Evolutionary conservation across 2,113 vertebrate species (phyloP), one percentile per base, ranked within the genome.

Genomic region (Oncorhynchus kisutch): DNA sequence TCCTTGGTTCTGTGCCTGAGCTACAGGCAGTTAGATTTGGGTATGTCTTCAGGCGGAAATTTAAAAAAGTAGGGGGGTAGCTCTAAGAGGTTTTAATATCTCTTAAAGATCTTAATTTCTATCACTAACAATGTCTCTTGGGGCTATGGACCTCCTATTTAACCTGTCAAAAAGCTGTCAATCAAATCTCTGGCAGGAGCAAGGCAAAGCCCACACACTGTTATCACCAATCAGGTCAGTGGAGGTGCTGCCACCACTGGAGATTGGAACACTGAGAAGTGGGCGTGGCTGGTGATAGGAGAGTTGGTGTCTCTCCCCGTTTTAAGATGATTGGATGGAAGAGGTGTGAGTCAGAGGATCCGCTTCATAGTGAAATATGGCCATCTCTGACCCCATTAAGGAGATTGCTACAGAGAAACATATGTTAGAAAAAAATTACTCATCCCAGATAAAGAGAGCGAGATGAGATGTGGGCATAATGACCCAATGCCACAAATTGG

Each of bases 101-200:
- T 29, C 70, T 34, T n/a, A 29, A 49, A 64, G 27, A 73, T 64
- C 57, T 45, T 14, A 60, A 64, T 57, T 62, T 57, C 5, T 51
- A 27, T 14, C 6, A 22, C 71, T 34, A 24, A 64, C 31, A 39
- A 22, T n/a, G 27, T 45, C 25, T n/a, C 29, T 25, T 18, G 31
- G 34, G 34, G 34, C 8, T 39, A 39, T 39, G 34, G 34, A 16
- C 31, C 18, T 60, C 18, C 25, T 60, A 72, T 31, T 14, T 12
- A 16, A 14, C 12, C 3, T 24, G 72, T 48, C 72, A 49, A 11
- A 73, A 13, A 74, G 29, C 72, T 66, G 39, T 66, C 31, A 74
- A 20, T 49, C 34, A 66, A 27, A 48, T n/a, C 24, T 16, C 24
- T 66, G 34, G 14, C 60, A 27, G 22, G 3, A 74, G 7, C 3